Base-by-base conservation (phyloP, 2,888 invertebrate species). In the Melanostoma mellinum region DNA sequence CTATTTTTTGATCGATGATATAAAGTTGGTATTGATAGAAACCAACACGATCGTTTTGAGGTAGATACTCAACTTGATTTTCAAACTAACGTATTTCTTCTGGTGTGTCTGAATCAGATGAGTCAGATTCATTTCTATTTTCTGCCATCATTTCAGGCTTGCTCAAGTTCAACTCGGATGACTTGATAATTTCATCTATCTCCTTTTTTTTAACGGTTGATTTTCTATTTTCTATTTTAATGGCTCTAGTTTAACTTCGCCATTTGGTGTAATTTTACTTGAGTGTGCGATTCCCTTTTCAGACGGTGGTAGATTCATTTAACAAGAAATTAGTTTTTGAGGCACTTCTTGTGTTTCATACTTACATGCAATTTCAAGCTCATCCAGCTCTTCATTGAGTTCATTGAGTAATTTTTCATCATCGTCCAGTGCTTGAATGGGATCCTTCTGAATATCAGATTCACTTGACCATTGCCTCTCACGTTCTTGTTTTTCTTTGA, bases 401-500 rank as follows among this genome's bases (percentile, higher is more conserved):
- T 88, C 87, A 71, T 90, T 89, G 2, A 78, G n/a, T 46, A 88
- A 76, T 32, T 88, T 68, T 82, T 90, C 90, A 3, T 89, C 86
- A 68, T 90, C 89, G 42, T 90, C 89, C 3, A 91, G 61, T 40
- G 88, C 82, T 46, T 87, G 69, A 3, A 89, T 86, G 8, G 89
- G 74, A 9, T 89, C 86, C 1, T 86, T 85, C 40, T 87, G 73
- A 0, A 52, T 63, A 53, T n/a, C n/a, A n/a, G n/a, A n/a, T n/a
- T n/a, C n/a, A n/a, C n/a, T n/a, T n/a, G n/a, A n/a, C n/a, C n/a
- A n/a, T n/a, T n/a, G n/a, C n/a, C n/a, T n/a, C n/a, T n/a, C 77
- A 3, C 86, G 86, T 42, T 87, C 85, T 40, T 87, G 32, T 36
- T 86, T 88, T 71, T 91, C 91, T 53, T 92, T 90, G 87, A 93